Conservation (phyloP, 2,113 vertebrate genomes). For the Embiotoca jacksoni region DNA sequence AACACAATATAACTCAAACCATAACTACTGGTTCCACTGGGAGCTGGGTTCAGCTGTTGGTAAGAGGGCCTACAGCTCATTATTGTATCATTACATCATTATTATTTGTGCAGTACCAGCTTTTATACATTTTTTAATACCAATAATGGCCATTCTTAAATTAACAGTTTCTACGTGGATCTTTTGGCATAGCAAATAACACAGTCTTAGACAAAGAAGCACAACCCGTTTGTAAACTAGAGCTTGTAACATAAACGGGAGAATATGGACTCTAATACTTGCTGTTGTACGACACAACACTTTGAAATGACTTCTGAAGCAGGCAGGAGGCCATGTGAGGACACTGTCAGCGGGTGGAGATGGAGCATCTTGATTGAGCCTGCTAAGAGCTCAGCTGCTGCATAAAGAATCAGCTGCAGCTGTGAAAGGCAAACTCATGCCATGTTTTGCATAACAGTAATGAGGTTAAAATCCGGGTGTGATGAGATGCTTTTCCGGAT, state of each 20-base stretch:
- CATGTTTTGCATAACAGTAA: slow-evolving; percentile 32
- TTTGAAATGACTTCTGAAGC: background rate
- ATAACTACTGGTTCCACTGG: background rate
- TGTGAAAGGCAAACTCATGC: slow-evolving; percentile 20
- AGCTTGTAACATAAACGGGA: background rate
- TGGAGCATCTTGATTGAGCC: background rate
- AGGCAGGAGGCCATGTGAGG: too few relatives aligned
- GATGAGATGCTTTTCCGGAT: background rate
- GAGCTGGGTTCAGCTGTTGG: slow-evolving; percentile 15
- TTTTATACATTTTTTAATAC: slow-evolving; percentile 19
- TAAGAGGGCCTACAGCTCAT: background rate
- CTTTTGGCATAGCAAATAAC: slow-evolving; percentile 1
- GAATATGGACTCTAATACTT: background rate
- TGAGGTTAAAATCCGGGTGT: background rate
- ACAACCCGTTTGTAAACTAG: too few relatives aligned
- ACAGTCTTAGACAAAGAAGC: background rate
- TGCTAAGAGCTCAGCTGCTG: slow-evolving; percentile 28
- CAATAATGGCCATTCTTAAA: slow-evolving; percentile 5
- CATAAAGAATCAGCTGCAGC: slow-evolving; percentile 35
- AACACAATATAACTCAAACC: too few relatives aligned
- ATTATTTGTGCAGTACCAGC: slow-evolving; percentile 23
- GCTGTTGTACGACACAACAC: background rate
- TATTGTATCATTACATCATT: background rate
- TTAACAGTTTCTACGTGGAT: slow-evolving; percentile 8
- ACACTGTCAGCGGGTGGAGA: background rate